These are phyloP conservation scores for Hipposideros larvatus DNA, from an alignment of 2,797 vertebrate species.

Conservation along the genomic window DNA sequence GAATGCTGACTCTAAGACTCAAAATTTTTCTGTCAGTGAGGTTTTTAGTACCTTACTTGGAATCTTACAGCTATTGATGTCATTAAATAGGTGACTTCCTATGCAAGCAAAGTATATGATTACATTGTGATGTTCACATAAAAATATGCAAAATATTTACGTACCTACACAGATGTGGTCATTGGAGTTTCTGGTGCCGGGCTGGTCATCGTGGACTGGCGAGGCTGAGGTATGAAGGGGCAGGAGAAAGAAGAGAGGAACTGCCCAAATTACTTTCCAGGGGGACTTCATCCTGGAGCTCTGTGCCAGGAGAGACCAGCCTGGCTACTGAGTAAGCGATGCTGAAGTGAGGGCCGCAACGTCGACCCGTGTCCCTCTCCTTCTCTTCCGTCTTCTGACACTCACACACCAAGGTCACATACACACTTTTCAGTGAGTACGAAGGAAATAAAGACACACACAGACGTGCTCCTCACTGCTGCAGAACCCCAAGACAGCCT, in stretches of 20 bases:
- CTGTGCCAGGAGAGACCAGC: fast-evolving
- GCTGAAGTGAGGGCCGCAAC: neutral
- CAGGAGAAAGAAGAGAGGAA: slow-evolving; percentile 46
- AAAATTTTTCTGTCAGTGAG: neutral
- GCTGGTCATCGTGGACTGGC: neutral
- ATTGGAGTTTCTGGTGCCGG: neutral
- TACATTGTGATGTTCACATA: neutral
- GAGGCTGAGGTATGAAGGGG: neutral
- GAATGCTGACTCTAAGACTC: no score
- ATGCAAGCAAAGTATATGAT: neutral
- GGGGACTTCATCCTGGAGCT: slow-evolving; percentile 5
- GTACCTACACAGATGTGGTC: slow-evolving; percentile 66
- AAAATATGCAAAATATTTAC: slow-evolving; percentile 18
- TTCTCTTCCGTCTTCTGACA: neutral
- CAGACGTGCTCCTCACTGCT: neutral
- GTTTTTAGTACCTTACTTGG: neutral
- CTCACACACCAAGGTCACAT: neutral
- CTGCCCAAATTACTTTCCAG: neutral
- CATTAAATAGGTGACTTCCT: neutral
- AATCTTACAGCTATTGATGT: neutral
- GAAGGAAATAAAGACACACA: neutral
- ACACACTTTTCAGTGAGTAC: neutral
- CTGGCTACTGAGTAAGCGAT: fast-evolving
- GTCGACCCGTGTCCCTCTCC: fast-evolving
- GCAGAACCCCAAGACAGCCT: neutral